Conservation (phyloP, 2,113 vertebrate species). For the Sander lucioperca region DNA sequence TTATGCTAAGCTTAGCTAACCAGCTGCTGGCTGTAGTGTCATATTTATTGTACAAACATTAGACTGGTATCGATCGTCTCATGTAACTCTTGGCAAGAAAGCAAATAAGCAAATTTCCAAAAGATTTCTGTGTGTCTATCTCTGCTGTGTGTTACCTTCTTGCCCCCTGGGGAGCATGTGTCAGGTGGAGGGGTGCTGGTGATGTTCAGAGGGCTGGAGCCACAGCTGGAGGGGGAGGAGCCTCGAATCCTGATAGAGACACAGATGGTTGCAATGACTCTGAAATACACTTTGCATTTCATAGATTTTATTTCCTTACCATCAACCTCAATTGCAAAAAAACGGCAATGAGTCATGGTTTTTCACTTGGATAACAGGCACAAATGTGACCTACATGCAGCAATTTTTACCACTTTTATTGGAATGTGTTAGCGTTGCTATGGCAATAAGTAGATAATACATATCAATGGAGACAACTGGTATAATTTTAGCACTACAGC, state of each 20-base stretch:
- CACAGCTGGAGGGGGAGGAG: conserved; percentile 97
- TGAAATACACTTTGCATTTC: neutral
- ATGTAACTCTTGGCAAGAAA: no score
- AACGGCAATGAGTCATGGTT: neutral
- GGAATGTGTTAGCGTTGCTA: conserved; percentile 12
- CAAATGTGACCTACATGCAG: neutral
- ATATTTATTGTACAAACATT: no score
- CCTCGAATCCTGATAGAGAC: conserved; percentile 90
- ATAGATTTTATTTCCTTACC: neutral
- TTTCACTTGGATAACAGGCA: neutral
- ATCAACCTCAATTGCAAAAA: neutral
- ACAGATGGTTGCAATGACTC: neutral
- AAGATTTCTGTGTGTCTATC: no score
- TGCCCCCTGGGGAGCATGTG: conserved; percentile 93
- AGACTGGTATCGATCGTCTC: no score
- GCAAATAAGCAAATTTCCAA: no score
- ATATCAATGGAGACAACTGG: neutral
- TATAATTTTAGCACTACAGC: conserved; percentile 9
- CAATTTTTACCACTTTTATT: neutral
- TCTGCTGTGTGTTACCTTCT: conserved; percentile 87
- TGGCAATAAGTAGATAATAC: neutral
- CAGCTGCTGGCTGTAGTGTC: no score
- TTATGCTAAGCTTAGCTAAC: no score
- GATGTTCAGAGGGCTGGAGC: conserved; percentile 96
- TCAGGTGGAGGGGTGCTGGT: conserved; percentile 97